phyloP scores from a whole-genome alignment of 2,888 invertebrate genomes.

The Conomelus anceps region DNA sequence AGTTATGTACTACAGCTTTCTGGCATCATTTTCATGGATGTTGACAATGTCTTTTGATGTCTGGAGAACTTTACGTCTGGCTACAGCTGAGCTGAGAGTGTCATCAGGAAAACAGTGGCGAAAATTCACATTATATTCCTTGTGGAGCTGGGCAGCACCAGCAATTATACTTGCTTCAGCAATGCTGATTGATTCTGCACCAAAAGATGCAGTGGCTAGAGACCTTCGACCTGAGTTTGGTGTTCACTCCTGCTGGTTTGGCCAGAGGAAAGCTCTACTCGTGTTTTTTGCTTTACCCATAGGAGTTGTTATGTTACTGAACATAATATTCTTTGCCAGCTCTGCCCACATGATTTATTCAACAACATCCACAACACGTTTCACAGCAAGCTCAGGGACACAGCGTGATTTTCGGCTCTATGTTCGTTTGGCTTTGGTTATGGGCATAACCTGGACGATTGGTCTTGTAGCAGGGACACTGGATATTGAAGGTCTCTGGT shows the following conservation, averaged over 20 bases:
- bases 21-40: constrained; percentile 51
- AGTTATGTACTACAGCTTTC: constrained; percentile 46
- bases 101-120: constrained; percentile 41
- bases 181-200: constrained; percentile 40
- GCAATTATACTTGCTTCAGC: constrained; percentile 40
- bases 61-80: constrained; percentile 44
- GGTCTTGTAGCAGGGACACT: constrained; percentile 44
- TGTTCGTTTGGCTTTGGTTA: constrained; percentile 44
- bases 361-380: constrained; percentile 39
- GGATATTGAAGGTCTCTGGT: constrained; percentile 43
- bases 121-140: constrained; percentile 43
- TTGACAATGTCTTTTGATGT: constrained; percentile 48
- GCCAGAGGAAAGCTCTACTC: constrained; percentile 44
- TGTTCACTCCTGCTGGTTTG: constrained; percentile 47
- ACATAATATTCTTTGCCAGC: constrained; percentile 43
- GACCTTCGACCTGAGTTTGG: constrained; percentile 45
- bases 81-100: constrained; percentile 44
- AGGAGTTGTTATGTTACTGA: constrained; percentile 42
- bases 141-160: constrained; percentile 44
- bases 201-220: constrained; percentile 28
- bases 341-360: constrained; percentile 43
- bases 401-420: constrained; percentile 43
- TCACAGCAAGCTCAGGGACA: constrained; percentile 36
- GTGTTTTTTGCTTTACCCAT: constrained; percentile 48
- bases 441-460: constrained; percentile 46